A percentile compares a stretch with the other conserved stretches of the same genome.
These are phyloP conservation scores for Branchipolynoe longqiensis DNA, from an alignment of 2,888 invertebrate genomes.

Conservation along the genomic window DNA sequence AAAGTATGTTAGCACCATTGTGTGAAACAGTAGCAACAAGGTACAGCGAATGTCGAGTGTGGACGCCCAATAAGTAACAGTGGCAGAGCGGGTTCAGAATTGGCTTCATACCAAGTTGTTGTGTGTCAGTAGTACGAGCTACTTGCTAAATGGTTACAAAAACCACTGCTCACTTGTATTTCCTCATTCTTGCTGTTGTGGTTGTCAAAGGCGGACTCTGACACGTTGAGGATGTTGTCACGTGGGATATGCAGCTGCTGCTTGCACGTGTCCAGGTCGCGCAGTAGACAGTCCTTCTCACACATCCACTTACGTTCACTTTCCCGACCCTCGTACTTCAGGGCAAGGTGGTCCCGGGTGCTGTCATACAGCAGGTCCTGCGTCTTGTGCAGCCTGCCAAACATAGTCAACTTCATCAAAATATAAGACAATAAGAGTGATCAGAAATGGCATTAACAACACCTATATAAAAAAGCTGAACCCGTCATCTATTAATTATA, in stretches of 20 bases:
- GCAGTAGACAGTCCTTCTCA: slow-evolving; percentile 80
- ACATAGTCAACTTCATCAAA: no score
- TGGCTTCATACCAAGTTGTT: no score
- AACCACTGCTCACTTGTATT: slow-evolving; percentile 60
- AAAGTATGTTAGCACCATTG: no score
- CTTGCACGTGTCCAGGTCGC: slow-evolving; percentile 76
- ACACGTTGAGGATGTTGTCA: slow-evolving; percentile 63
- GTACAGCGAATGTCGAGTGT: no score
- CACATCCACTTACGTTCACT: slow-evolving; percentile 81
- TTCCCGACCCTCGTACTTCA: slow-evolving; percentile 78
- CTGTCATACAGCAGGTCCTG: slow-evolving; percentile 82
- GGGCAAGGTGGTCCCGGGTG: slow-evolving; percentile 81
- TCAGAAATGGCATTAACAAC: no score
- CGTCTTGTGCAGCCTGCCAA: slow-evolving; percentile 81
- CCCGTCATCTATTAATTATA: no score
- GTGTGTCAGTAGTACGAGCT: no score
- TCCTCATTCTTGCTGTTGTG: slow-evolving; percentile 60
- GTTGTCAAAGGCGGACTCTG: slow-evolving; percentile 45
- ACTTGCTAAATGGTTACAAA: no score
- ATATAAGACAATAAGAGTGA: not conserved
- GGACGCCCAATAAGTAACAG: no score
- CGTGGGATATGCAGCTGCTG: slow-evolving; percentile 67
- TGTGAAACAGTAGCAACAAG: no score
- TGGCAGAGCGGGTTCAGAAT: no score
- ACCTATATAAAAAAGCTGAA: no score